phyloP scores from a whole-genome alignment of 2,113 vertebrate genomes.

The Solea senegalensis region DNA sequence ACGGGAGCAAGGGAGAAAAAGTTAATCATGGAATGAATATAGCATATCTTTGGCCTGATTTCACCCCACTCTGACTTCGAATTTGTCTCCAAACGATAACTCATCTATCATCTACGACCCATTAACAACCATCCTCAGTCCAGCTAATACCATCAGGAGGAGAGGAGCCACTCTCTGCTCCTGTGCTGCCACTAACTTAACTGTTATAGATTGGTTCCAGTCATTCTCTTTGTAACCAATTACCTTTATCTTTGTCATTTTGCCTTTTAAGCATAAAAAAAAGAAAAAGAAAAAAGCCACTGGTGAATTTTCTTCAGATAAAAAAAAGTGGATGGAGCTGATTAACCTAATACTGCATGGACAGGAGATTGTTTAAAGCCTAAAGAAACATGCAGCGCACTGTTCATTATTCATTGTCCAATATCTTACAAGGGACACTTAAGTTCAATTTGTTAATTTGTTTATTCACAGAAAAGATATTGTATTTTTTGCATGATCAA shows the following conservation, averaged over 20 bases:
- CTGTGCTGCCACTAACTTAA: constrained; percentile 42
- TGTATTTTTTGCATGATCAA: no score
- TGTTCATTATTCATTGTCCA: no score
- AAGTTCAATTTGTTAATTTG: no score
- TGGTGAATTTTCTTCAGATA: constrained; percentile 17
- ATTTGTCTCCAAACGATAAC: constrained; percentile 54
- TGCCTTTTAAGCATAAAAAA: constrained; percentile 36
- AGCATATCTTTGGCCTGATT: constrained; percentile 51
- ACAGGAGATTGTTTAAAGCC: neutral
- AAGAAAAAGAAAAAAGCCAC: neutral
- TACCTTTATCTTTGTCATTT: constrained; percentile 64
- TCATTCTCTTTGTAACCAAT: constrained; percentile 59
- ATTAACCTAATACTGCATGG: neutral
- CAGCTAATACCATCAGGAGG: constrained; percentile 64
- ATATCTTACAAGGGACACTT: no score
- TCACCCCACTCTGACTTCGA: constrained; percentile 18
- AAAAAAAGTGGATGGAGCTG: constrained; percentile 16
- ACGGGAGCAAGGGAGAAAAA: neutral
- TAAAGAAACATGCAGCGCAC: no score
- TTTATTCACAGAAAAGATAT: no score
- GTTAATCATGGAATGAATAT: constrained; percentile 41
- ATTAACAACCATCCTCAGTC: constrained; percentile 67
- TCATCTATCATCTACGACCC: constrained; percentile 72
- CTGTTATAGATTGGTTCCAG: constrained; percentile 61
- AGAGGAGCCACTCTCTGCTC: constrained; percentile 47